Base-by-base conservation (phyloP, 2,888 invertebrate species). In the Drosophila recens region DNA sequence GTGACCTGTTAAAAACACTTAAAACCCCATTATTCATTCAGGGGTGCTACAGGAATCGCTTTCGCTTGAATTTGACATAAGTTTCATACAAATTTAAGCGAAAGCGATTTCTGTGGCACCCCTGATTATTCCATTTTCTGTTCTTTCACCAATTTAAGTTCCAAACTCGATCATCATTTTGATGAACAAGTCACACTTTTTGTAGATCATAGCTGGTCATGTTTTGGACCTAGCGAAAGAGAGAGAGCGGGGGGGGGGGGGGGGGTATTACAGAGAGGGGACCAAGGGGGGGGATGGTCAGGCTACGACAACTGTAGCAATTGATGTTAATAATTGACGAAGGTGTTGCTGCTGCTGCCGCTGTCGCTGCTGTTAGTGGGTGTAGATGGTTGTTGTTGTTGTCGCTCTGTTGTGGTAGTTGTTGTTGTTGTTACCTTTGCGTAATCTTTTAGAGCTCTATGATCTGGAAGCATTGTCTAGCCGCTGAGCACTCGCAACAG, bases 281-380 rank as follows among this genome's bases (percentile, higher is more conserved):
- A 67, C 63, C 30, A 59, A 64, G 67, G 75, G 17, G 17, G 17
- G 73, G 76, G 72, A 73, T 78, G 84, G 70, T 79, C 76, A 66
- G 73, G 84, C 87, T 74, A 81, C 72, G 91, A 90, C 91, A 91
- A 90, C 89, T 90, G 90, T 87, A 87, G 80, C 91, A 90, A 85
- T 90, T 90, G 91, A 91, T 90, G 90, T 89, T 81, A 87, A 89
- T 88, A 89, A 89, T 89, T 87, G 88, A 85, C 86, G 88, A 82
- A 87, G 90, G 83, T 87, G 86, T 84, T 79, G 74, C 75, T 68
- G 72, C 61, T 3, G 71, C 51, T 27, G 27, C 27, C 33, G 67
- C 62, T 58, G 67, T 67, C 63, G 69, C 67, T 64, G 77, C 52
- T 71, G 74, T 30, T 69, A 49, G 87, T 82, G 79, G 84, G 86